phyloP scores from a whole-genome alignment of 2,888 invertebrate genomes.

The Herminia tarsipennalis region DNA sequence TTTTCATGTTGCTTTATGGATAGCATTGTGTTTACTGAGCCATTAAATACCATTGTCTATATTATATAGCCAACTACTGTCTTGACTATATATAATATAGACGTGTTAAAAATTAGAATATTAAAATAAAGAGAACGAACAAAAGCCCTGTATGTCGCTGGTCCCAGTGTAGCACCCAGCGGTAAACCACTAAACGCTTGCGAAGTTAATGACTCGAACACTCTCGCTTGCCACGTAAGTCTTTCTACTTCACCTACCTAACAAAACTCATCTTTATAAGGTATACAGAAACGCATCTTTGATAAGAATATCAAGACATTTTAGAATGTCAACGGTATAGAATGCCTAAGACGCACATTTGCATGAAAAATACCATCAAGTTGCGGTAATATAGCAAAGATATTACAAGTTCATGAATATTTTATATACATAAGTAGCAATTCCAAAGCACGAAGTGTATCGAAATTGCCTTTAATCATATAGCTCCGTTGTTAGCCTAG shows the following conservation, averaged over 20 bases:
- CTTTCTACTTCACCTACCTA: too few relatives aligned
- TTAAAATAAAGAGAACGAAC: constrained; percentile 49
- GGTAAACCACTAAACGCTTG: constrained; percentile 64
- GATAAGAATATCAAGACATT: background rate
- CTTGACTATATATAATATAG: too few relatives aligned
- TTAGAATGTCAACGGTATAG: constrained; percentile 5
- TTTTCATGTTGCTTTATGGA: too few relatives aligned
- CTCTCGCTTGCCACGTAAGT: too few relatives aligned
- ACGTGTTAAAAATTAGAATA: constrained; percentile 38
- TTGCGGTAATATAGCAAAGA: background rate
- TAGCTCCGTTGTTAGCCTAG: constrained; percentile 1
- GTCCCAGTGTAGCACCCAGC: constrained; percentile 55
- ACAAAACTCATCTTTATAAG: background rate
- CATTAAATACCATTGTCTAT: too few relatives aligned
- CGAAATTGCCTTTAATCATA: background rate
- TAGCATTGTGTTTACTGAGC: too few relatives aligned
- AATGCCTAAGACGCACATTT: constrained; percentile 6
- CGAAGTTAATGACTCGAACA: constrained; percentile 60
- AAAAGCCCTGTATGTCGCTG: constrained; percentile 48
- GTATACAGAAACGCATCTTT: background rate
- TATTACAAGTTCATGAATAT: constrained; percentile 15
- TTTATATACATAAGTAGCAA: constrained; percentile 24
- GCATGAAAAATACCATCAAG: constrained; percentile 6
- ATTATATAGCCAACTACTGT: too few relatives aligned
- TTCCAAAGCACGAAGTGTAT: constrained; percentile 19